Conservation (phyloP, 2,888 invertebrate genomes). For the Choreutis nemorana region DNA sequence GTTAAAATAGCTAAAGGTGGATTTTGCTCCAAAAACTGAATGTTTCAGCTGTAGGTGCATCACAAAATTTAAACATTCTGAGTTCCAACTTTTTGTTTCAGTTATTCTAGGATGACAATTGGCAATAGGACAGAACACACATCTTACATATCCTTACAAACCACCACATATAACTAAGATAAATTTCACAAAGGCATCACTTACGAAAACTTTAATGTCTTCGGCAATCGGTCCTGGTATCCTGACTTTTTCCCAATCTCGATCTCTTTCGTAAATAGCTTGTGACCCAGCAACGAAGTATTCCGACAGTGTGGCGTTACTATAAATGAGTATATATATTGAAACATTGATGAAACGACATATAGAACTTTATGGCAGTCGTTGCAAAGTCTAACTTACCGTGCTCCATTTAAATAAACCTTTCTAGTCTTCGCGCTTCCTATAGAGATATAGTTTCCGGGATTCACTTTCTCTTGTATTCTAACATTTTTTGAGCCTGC, state of each 20-base stretch:
- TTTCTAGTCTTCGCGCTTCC: slow-evolving; percentile 72
- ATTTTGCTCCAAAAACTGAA: no score
- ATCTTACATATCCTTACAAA: no score
- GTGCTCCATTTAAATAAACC: slow-evolving; percentile 81
- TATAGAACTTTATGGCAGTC: not conserved
- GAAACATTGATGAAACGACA: no score
- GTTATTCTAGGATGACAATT: no score
- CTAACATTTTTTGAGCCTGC: slow-evolving; percentile 80
- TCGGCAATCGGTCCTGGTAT: slow-evolving; percentile 85
- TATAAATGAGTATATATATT: slow-evolving; percentile 26
- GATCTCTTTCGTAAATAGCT: slow-evolving; percentile 79
- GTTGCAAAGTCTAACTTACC: slow-evolving; percentile 67
- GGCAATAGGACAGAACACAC: no score
- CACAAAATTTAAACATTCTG: no score
- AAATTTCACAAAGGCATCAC: no score
- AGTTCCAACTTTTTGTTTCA: no score
- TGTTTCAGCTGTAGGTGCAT: no score
- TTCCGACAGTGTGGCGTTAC: slow-evolving; percentile 77
- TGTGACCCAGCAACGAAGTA: slow-evolving; percentile 82
- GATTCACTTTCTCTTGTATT: slow-evolving; percentile 77
- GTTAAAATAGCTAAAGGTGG: no score
- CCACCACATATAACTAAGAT: no score
- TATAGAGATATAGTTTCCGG: slow-evolving; percentile 83
- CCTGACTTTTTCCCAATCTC: slow-evolving; percentile 80
- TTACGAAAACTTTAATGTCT: slow-evolving; percentile 83